Evolutionary conservation across 2,797 vertebrate genomes (phyloP), one percentile per base, ranked within the genome.

Genomic region (Acanthis flammea): DNA sequence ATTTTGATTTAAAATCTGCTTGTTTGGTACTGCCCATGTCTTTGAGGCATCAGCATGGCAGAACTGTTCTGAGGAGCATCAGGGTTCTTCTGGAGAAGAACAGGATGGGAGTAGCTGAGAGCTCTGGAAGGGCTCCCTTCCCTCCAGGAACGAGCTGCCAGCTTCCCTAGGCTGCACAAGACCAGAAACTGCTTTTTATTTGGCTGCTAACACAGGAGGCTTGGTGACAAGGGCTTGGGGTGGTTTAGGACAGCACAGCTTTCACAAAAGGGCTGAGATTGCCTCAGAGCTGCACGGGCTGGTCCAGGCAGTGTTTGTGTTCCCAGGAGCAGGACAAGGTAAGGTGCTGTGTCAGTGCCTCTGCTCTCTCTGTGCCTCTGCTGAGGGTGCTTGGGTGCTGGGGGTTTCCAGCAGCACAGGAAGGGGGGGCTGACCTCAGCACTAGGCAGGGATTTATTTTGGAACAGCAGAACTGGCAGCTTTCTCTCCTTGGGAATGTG

Each of bases 1-100:
- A 45, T 55, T 96, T 94, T 89, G 80, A 68, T 95, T 54, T 75
- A 74, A 91, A 91, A 71, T 88, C 58, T 66, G 61, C 54, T 54
- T 47, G 23, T 66, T 73, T 77, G 78, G 51, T 82, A 21, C 82
- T 86, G 88, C 90, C 77, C n/a, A 1, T 57, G 33, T 68, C 58
- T 35, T 61, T 74, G 70, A 39, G 55, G n/a, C 68, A 65, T 84
- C 79, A 78, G 68, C 47, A 31, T 79, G 88, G 62, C 63, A 78
- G 54, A 54, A 15, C 17, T 84, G n/a, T 27, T 84, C 45, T 58
- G 62, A 54, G 71, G 45, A 61, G 33, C 30, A 37, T 55, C 19
- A 6, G 22, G 25, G 14, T 24, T 66, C n/a, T 61, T 53, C 60
- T 24, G 15, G 27, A 88, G 57, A 57, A 61, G 76, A 88, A 3